Evolutionary conservation across 2,113 vertebrate species (phyloP), one percentile per base, ranked within the genome.

Genomic region (Phaetusa simplex): DNA sequence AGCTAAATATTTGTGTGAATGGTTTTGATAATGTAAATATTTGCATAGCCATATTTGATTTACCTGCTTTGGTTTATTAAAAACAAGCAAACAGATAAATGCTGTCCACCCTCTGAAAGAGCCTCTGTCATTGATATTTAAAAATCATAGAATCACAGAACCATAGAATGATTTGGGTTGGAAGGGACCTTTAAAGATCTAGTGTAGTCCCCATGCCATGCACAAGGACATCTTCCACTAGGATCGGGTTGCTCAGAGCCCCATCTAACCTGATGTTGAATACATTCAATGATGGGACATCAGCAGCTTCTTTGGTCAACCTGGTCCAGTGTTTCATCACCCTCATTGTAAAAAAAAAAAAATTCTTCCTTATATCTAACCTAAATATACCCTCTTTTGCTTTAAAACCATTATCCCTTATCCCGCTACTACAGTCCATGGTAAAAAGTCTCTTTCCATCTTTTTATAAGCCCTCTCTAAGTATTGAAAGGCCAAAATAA

Each of bases 401-500:
- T 79, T 72, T 65, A 19, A 59, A 59, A 4, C 30, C 8, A 9
- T 66, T 38, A 7, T 27, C 19, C 18, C 9, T 38, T 32, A 6
- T 59, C 43, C 32, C 52, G 1, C 36, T 15, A 8, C 29, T 29
- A 29, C 15, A 14, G 3, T 5, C 12, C 17, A 6, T 58, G 6
- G 3, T 50, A 17, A 23, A 64, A 49, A 43, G 21, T 40, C 23
- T 36, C 6, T 53, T 10, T 10, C 17, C 9, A 7, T 14, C 22
- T 34, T 76, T 47, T 4, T 56, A 5, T 23, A 34, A 4, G 4
- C 18, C 7, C 6, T 23, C 12, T 76, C 40, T 10, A 42, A 15
- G 21, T 6, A 9, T 5, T 36, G 38, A 0, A 11, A 59, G 13
- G 32, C 11, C 1, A 3, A 43, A 5, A 1, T 9, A 6, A 64